Evolutionary conservation across 2,797 vertebrate genomes (phyloP), one percentile per base, ranked within the genome.

Genomic region (Heterohyrax brucei): DNA sequence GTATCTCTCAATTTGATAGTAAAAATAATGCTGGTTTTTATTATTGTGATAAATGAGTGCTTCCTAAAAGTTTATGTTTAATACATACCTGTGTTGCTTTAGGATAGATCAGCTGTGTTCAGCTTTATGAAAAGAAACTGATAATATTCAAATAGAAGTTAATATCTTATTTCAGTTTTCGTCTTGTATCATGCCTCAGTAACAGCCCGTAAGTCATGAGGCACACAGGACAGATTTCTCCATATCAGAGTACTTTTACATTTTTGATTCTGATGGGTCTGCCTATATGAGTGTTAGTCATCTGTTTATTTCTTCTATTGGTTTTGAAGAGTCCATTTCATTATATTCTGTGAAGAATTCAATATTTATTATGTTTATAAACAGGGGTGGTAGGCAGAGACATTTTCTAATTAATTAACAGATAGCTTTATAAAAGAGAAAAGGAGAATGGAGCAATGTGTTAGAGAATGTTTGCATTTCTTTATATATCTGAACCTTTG

Each of bases 1-100:
- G 13, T 87, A 53, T 30, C 75, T 96, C 44, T 53, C 9, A 59
- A 50, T 78, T 86, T 91, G 44, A 16, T 73, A 44, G 26, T 77
- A 89, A 72, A 93, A 53, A 77, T 53, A 39, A 33, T 62, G 53
- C 18, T 96, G 10, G n/a, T 70, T n/a, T 70, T 46, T 91, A 1
- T 70, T 89, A 39, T 73, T 84, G 26, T 30, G n/a, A 48, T 44
- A n/a, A 62, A 48, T 95, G 50, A 93, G 28, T 75, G 76, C 24
- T 61, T 62, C 46, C 56, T 82, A 70, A 93, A 95, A 88, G 83
- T 96, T 96, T 92, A 89, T 73, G n/a, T 93, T 92, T 46, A 75
- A 64, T 46, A 33, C 1, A 0, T 48, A 85, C 18, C 50, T 2
- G 6, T 90, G 50, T 18, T 87, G 73, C 5, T 46, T 59, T 64